Base-by-base conservation (phyloP, 1,140 invertebrate genomes). In the Grapholita molesta region DNA sequence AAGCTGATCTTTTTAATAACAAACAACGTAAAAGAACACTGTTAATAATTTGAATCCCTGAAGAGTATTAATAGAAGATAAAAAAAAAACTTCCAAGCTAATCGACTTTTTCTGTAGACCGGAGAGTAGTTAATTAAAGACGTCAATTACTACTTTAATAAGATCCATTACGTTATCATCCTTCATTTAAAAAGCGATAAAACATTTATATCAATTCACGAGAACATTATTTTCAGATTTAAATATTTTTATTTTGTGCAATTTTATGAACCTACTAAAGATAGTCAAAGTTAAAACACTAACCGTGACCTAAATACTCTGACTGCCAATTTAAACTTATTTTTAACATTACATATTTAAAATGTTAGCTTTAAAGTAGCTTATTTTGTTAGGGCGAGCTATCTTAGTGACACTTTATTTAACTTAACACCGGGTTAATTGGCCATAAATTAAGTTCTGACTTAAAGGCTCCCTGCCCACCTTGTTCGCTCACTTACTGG, bases 371-470 rank as follows among this genome's bases (percentile, higher is more conserved):
- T 52, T 57, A 61, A 61, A 61, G 55, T 32, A 61, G 55, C 55
- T 61, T 61, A 79, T 70, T 77, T 72, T 68, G 70, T 78, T 71
- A 73, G 70, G 68, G 71, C 69, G 73, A 70, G 71, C 76, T 83
- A 79, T 81, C 81, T 77, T 70, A 79, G 79, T 83, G 85, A 85
- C 78, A 80, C 81, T 79, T 85, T 86, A 86, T 83, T 86, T 82
- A 78, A 84, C 79, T 81, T 87, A 84, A 89, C 86, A 86, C 86
- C 78, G 80, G 78, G 83, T 87, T 89, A 89, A 89, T 89, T 89
- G 86, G 84, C 81, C 73, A 87, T 87, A 89, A 89, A 89, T 89
- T 89, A 85, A 83, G 82, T 78, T 74, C 75, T 79, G 78, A 81
- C 81, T 86, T 84, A 85, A 86, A 87, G 84, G 80, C 78, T 80